A percentile compares a stretch with the other conserved stretches of the same genome.
Conservation (phyloP, 2,888 invertebrate genomes). For the Sclerodermus sp. region DNA sequence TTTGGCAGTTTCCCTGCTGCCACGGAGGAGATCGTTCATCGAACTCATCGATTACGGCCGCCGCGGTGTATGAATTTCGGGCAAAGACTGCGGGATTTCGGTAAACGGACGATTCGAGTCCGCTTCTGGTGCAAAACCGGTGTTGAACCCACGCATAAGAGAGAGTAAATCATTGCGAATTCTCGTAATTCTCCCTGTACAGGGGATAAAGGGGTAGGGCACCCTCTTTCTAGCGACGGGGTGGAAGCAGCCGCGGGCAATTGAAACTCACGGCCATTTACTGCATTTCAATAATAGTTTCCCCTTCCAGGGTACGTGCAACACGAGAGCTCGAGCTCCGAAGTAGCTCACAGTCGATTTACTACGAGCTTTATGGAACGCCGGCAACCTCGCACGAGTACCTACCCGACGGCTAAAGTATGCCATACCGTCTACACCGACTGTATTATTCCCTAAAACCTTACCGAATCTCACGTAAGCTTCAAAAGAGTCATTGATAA, state of each 20-base stretch:
- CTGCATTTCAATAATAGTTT: constrained; percentile 42
- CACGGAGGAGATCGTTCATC: too few species aligned
- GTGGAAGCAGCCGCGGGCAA: constrained; percentile 36
- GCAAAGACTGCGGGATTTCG: too few species aligned
- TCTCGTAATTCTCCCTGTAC: constrained; percentile 33
- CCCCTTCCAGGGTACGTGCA: constrained; percentile 30
- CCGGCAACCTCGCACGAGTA: constrained; percentile 25
- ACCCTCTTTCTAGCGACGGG: constrained; percentile 28
- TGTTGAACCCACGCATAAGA: too few species aligned
- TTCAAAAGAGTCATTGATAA: constrained; percentile 7
- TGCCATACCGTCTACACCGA: constrained; percentile 15
- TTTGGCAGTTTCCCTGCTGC: too few species aligned
- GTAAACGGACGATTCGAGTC: too few species aligned
- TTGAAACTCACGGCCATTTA: constrained; percentile 42
- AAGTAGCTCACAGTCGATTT: constrained; percentile 34
- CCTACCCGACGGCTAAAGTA: constrained; percentile 32
- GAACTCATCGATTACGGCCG: too few species aligned
- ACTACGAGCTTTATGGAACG: constrained; percentile 36
- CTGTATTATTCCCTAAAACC: constrained; percentile 28
- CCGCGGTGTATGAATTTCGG: too few species aligned
- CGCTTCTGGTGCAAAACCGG: too few species aligned
- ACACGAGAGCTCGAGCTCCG: constrained; percentile 14
- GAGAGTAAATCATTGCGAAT: constrained; percentile 31
- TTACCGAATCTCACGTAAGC: constrained; percentile 1
- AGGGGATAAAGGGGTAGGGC: constrained; percentile 10